These are phyloP conservation scores for Scaptomyza montana DNA, from an alignment of 1,140 invertebrate genomes.

Conservation along the genomic window DNA sequence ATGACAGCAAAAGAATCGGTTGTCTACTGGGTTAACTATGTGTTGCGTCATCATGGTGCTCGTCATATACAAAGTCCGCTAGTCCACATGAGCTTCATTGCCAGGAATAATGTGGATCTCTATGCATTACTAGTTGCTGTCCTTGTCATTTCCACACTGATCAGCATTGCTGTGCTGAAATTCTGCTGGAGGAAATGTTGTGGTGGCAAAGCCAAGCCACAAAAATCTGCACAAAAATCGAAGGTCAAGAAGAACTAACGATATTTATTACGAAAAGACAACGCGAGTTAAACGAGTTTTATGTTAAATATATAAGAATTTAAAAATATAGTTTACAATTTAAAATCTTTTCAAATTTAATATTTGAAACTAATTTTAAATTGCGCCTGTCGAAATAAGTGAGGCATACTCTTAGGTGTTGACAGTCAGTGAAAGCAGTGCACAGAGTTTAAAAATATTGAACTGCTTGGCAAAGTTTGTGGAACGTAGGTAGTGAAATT, in stretches of 20 bases:
- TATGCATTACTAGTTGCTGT: slow-evolving; percentile 35
- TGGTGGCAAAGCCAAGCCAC: slow-evolving; percentile 35
- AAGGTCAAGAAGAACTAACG: slow-evolving; percentile 66
- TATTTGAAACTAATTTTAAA: no score
- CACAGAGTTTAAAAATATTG: no score
- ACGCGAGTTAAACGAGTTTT: slow-evolving; percentile 6
- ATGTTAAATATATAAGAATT: background rate
- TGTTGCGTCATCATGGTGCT: slow-evolving; percentile 84
- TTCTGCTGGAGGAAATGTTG: slow-evolving; percentile 54
- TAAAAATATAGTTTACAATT: background rate
- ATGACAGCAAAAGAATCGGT: slow-evolving; percentile 61
- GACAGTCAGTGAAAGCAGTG: no score
- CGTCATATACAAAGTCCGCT: slow-evolving; percentile 83
- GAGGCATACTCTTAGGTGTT: no score
- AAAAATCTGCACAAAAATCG: slow-evolving; percentile 45
- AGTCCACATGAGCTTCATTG: slow-evolving; percentile 66
- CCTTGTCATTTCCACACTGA: slow-evolving; percentile 35
- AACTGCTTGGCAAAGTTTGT: no score
- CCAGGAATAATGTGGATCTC: slow-evolving; percentile 62
- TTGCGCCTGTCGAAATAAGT: no score
- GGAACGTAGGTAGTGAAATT: no score
- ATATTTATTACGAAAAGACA: slow-evolving; percentile 11
- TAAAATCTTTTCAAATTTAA: no score
- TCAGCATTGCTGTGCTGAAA: slow-evolving; percentile 54
- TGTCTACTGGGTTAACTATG: slow-evolving; percentile 79